Conservation (phyloP, 2,113 vertebrate species). For the Mobula birostris region DNA sequence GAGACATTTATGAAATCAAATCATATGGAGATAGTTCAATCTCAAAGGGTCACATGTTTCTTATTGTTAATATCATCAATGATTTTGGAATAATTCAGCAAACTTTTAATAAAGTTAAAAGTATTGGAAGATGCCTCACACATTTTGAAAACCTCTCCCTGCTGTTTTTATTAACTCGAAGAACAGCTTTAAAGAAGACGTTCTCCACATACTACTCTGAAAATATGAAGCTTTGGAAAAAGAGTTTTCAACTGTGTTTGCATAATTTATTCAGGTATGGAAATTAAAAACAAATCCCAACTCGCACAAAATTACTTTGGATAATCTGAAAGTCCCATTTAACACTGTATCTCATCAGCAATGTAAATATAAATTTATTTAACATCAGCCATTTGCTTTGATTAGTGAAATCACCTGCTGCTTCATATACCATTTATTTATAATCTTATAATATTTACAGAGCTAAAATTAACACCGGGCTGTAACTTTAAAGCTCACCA, state of each 20-base stretch:
- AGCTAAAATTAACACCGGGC: not conserved
- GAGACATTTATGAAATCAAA: no score
- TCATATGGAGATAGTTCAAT: no score
- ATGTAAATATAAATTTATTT: conserved; percentile 21
- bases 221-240: not conserved
- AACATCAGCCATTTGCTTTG: not conserved
- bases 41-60: no score
- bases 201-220: not conserved
- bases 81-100: not conserved
- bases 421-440: not conserved
- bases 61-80: not conserved
- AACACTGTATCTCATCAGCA: conserved; percentile 17
- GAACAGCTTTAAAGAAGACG: not conserved
- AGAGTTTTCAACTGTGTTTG: not conserved
- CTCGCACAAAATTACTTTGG: not conserved
- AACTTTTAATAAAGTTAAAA: not conserved
- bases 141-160: not conserved
- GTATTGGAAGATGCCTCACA: not conserved
- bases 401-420: not conserved
- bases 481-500: not conserved
- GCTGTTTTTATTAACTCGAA: not conserved
- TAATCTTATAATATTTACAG: conserved; percentile 13
- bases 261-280: conserved; percentile 32
- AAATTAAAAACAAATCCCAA: conserved; percentile 15
- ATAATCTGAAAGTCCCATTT: conserved; percentile 32